Percentiles rank a stretch among this genome's conserved stretches.
Evolutionary conservation across 1,140 invertebrate genomes (phyloP).

Genomic region (Pseudomyrmex cubaensis): DNA sequence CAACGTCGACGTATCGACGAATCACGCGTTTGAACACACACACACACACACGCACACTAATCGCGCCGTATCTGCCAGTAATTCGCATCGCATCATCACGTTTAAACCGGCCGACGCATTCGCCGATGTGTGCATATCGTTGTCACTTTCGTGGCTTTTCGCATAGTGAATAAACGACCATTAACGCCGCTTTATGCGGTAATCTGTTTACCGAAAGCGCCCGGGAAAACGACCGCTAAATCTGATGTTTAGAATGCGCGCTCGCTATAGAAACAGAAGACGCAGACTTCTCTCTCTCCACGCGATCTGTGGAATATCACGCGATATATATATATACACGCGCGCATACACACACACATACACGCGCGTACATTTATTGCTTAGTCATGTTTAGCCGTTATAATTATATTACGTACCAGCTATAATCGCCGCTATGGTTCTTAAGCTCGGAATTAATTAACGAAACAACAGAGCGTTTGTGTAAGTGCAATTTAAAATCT

Average conservation of each 20-base stretch:
- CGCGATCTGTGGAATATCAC: too few relatives aligned
- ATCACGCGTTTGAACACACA: constrained; percentile 5
- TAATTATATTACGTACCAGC: too few relatives aligned
- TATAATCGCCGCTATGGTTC: too few relatives aligned
- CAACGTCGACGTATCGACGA: constrained; percentile 38
- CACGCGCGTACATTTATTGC: too few relatives aligned
- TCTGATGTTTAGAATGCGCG: not conserved
- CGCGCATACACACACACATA: too few relatives aligned
- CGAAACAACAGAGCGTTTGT: too few relatives aligned
- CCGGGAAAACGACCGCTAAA: not conserved
- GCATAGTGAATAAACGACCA: constrained; percentile 22
- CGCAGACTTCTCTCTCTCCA: too few relatives aligned
- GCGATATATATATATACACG: too few relatives aligned
- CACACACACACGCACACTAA: not conserved
- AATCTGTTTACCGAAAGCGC: constrained; percentile 18
- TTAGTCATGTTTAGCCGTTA: too few relatives aligned
- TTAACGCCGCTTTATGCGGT: constrained; percentile 28
- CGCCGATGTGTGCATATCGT: constrained; percentile 1
- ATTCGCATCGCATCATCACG: constrained; percentile 16
- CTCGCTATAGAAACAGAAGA: not conserved
- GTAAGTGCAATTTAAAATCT: too few relatives aligned
- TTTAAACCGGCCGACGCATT: not conserved
- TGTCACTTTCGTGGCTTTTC: constrained; percentile 53
- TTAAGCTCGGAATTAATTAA: too few relatives aligned
- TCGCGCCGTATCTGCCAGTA: constrained; percentile 2